Conservation (phyloP, 2,888 invertebrate genomes). For the Caenorhabditis uteleia region DNA sequence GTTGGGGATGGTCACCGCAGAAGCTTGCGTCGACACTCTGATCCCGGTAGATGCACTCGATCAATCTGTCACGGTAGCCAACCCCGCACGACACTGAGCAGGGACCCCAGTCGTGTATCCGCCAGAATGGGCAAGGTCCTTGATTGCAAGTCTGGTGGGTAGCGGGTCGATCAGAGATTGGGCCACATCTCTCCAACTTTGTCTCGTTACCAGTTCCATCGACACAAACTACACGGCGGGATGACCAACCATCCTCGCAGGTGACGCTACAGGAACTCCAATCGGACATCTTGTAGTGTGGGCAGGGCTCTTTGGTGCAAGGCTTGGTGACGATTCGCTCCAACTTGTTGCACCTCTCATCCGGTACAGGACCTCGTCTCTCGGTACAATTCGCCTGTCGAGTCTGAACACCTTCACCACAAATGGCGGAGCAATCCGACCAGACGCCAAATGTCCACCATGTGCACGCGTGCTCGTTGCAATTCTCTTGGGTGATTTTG, state of each 20-base stretch:
- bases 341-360: conserved; percentile 54
- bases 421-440: conserved; percentile 66
- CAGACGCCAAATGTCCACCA: conserved; percentile 64
- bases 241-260: conserved; percentile 68
- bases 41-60: conserved; percentile 64
- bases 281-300: conserved; percentile 70
- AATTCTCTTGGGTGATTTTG: conserved; percentile 46
- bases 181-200: conserved; percentile 48
- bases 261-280: conserved; percentile 66
- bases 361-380: conserved; percentile 28
- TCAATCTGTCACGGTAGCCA: conserved; percentile 57
- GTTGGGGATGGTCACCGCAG: conserved; percentile 53
- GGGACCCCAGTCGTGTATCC: conserved; percentile 70
- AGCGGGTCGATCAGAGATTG: conserved; percentile 43
- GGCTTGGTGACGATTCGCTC: conserved; percentile 63
- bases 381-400: conserved; percentile 62
- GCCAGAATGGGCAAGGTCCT: conserved; percentile 72
- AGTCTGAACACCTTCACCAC: conserved; percentile 66
- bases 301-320: conserved; percentile 71
- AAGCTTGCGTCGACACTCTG: conserved; percentile 65
- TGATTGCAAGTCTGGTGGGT: conserved; percentile 70
- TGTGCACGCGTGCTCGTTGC: conserved; percentile 65
- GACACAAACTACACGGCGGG: conserved; percentile 63
- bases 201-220: conserved; percentile 55
- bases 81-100: conserved; percentile 69